Conservation (phyloP, 1,140 invertebrate genomes). For the Drosophila sp. region DNA sequence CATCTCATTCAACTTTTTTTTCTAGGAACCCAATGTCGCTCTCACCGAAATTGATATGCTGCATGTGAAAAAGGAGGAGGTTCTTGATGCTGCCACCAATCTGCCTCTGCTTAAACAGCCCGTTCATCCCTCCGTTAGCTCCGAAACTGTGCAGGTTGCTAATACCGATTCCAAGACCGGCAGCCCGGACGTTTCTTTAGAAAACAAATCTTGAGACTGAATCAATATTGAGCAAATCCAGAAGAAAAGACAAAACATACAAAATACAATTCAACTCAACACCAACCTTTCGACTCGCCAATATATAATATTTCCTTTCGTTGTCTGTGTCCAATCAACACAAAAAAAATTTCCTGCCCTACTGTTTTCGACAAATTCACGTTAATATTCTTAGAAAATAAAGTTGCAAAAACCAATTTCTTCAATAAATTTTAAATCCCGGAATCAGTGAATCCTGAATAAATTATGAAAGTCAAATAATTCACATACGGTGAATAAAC, state of each 20-base stretch:
- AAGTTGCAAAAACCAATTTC: not conserved
- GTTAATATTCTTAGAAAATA: slow-evolving; percentile 11
- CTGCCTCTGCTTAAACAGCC: slow-evolving; percentile 42
- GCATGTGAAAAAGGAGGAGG: slow-evolving; percentile 72
- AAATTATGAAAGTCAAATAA: no score
- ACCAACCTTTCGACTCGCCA: not conserved
- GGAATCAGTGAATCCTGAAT: no score
- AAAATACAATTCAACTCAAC: not conserved
- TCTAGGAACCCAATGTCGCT: slow-evolving; percentile 73
- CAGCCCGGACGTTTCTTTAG: slow-evolving; percentile 25
- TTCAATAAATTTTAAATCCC: not conserved
- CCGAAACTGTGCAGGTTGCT: slow-evolving; percentile 20
- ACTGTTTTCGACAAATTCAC: slow-evolving; percentile 4
- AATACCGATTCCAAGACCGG: slow-evolving; percentile 14
- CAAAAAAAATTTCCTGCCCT: not conserved
- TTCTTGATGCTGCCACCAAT: slow-evolving; percentile 50
- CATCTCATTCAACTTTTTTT: slow-evolving; percentile 9
- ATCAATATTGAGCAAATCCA: not conserved
- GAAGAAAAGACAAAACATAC: not conserved
- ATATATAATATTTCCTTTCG: slow-evolving; percentile 22
- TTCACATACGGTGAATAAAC: no score
- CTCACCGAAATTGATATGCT: slow-evolving; percentile 80
- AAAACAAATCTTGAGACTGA: slow-evolving; percentile 44
- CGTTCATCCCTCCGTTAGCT: slow-evolving; percentile 16
- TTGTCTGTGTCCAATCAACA: slow-evolving; percentile 9